These are phyloP conservation scores for Tarsius wallacei DNA, from an alignment of 2,797 vertebrate genomes.

Conservation along the genomic window DNA sequence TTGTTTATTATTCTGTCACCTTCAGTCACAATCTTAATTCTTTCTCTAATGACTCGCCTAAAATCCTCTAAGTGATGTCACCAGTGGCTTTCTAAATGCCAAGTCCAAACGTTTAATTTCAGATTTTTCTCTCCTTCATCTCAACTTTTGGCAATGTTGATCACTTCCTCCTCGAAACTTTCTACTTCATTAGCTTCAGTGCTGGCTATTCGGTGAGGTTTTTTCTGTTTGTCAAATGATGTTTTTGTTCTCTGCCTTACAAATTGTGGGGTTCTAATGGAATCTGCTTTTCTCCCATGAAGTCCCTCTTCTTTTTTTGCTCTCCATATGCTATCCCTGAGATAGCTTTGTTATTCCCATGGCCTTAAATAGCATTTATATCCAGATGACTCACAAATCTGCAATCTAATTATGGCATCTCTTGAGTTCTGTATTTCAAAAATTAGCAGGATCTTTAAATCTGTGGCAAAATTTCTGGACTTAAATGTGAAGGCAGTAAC, in stretches of 20 bases:
- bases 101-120: neutral
- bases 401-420: conserved; percentile 35
- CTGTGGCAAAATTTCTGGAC: neutral
- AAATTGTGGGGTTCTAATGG: neutral
- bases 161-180: neutral
- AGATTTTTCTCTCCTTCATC: neutral
- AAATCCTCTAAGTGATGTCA: neutral
- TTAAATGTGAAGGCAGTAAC: conserved; percentile 41
- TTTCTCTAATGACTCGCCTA: neutral
- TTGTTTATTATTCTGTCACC: conserved; percentile 41
- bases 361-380: conserved; percentile 36
- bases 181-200: neutral
- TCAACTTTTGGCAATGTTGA: neutral
- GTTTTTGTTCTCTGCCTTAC: neutral
- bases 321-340: neutral
- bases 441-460: conserved; percentile 16
- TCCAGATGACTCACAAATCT: neutral
- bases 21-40: conserved; percentile 1
- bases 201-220: neutral
- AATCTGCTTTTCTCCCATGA: neutral
- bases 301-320: neutral
- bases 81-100: conserved; percentile 37
- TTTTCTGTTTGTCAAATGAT: neutral
- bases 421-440: conserved; percentile 31
- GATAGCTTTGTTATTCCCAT: conserved; percentile 1